A percentile compares a stretch with the other conserved stretches of the same genome.
phyloP scores from a whole-genome alignment of 2,888 invertebrate species.

The Baccha elongata region DNA sequence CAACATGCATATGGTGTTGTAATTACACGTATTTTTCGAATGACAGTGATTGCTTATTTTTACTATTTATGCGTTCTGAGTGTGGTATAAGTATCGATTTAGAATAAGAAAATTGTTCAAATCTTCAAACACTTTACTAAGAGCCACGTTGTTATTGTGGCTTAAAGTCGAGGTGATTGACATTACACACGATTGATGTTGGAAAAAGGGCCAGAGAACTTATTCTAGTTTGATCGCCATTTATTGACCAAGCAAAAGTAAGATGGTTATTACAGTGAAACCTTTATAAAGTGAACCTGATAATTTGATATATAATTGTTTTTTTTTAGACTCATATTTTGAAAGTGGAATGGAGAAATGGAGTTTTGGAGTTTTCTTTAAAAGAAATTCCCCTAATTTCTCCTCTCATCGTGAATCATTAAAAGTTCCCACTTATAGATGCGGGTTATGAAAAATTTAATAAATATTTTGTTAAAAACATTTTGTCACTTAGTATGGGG shows the following conservation, averaged over 20 bases:
- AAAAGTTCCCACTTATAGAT: too few species aligned
- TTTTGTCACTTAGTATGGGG: too few species aligned
- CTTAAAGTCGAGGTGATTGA: conserved; percentile 6
- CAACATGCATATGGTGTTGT: not conserved
- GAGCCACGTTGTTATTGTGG: not conserved
- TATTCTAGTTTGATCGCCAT: not conserved
- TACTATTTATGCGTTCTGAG: conserved; percentile 40
- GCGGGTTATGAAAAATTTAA: too few species aligned
- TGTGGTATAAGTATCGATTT: conserved; percentile 37
- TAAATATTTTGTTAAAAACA: too few species aligned
- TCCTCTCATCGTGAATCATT: too few species aligned
- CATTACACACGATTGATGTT: not conserved
- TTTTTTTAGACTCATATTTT: too few species aligned
- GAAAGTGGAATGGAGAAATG: too few species aligned
- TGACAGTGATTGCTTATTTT: conserved; percentile 57
- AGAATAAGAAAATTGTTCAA: conserved; percentile 18
- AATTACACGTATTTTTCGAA: conserved; percentile 6
- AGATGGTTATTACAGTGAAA: too few species aligned
- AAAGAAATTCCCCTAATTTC: too few species aligned
- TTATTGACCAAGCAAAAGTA: not conserved
- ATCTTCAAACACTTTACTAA: not conserved
- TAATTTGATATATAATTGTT: too few species aligned
- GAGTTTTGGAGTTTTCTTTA: too few species aligned
- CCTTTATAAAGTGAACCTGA: too few species aligned
- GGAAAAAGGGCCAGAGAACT: not conserved